Conservation (phyloP, 30 jellyfish, hydroid and myxozoan genomes). For the Hydractinia symbiolongicarpus region DNA sequence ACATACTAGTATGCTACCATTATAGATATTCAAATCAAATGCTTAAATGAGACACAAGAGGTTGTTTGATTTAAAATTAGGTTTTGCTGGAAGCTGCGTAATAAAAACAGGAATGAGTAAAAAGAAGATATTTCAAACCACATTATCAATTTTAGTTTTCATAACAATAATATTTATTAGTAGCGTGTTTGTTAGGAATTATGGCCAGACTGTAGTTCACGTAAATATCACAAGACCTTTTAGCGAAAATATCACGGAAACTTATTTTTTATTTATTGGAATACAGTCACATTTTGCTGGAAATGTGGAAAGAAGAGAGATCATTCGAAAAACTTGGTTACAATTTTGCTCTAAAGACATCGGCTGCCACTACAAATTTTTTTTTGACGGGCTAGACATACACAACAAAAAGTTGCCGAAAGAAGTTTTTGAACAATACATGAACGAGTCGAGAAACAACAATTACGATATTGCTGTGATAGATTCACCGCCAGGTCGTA, state of each 20-base stretch:
- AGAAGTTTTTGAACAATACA: slow-evolving; percentile 5
- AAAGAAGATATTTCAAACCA: too few relatives aligned
- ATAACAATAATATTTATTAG: too few relatives aligned
- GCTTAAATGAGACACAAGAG: too few relatives aligned
- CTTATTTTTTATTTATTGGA: slow-evolving; percentile 36
- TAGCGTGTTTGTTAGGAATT: too few relatives aligned
- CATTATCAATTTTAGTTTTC: too few relatives aligned
- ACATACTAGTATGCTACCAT: too few relatives aligned
- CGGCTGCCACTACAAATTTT: slow-evolving; percentile 42
- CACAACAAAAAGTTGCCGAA: slow-evolving; percentile 42
- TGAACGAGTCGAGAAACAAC: slow-evolving; percentile 36
- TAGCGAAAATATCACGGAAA: not conserved
- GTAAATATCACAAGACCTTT: too few relatives aligned
- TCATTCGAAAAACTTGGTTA: slow-evolving; percentile 68
- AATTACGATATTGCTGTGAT: slow-evolving; percentile 35
- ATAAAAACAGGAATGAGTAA: too few relatives aligned
- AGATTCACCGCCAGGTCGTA: slow-evolving; percentile 62
- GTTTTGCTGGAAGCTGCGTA: too few relatives aligned
- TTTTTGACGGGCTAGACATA: slow-evolving; percentile 46
- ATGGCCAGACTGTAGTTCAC: too few relatives aligned
- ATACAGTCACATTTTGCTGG: slow-evolving; percentile 29
- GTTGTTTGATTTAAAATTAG: too few relatives aligned
- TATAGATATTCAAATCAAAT: too few relatives aligned
- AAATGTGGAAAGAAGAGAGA: slow-evolving; percentile 46
- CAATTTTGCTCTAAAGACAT: slow-evolving; percentile 44